Base-by-base conservation (phyloP, 1,140 invertebrate species). In the Riptortus pedestris region DNA sequence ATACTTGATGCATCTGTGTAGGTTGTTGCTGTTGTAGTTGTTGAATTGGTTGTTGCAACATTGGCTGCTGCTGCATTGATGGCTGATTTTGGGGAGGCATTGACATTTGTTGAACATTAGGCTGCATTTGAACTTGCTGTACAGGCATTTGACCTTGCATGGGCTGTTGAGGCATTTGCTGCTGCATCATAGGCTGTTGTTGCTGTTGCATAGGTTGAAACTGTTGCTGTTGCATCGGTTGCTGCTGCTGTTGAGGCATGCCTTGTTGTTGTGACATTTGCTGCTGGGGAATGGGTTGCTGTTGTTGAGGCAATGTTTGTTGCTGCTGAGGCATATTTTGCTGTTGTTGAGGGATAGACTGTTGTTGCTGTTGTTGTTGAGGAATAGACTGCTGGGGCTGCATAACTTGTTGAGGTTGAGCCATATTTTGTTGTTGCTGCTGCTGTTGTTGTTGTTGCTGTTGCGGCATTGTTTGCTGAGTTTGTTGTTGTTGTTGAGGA, bases 21-120 rank as follows among this genome's bases (percentile, higher is more conserved):
- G 52, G 31, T 60, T 65, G 63, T 60, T 65, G 63, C 26, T 67
- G 66, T 20, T 60, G 64, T 24, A 65, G 22, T 29, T 65, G 64
- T 31, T 65, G 64, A 31, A 67, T 48, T 65, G 59, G 63, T 62
- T 76, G 76, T 58, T 75, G 76, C 66, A 77, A 74, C 72, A 77
- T 74, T 66, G 77, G 76, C 43, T 76, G 65, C 28, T 63, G 65
- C 33, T 65, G 60, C 28, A 43, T 3, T n/a, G n/a, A n/a, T 58
- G 66, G 67, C 48, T 67, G 68, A 62, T 60, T 45, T 26, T 65
- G 65, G 4, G 45, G 60, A 47, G 65, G 66, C 2, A 62, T 66
- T 11, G 64, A 64, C 31, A 62, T 65, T 51, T 63, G 64, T 29
- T 60, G 67, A 62, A 65, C 58, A 38, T 31, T 52, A 9, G 64